phyloP scores from a whole-genome alignment of 2,113 vertebrate species.

The Oriolus oriolus region DNA sequence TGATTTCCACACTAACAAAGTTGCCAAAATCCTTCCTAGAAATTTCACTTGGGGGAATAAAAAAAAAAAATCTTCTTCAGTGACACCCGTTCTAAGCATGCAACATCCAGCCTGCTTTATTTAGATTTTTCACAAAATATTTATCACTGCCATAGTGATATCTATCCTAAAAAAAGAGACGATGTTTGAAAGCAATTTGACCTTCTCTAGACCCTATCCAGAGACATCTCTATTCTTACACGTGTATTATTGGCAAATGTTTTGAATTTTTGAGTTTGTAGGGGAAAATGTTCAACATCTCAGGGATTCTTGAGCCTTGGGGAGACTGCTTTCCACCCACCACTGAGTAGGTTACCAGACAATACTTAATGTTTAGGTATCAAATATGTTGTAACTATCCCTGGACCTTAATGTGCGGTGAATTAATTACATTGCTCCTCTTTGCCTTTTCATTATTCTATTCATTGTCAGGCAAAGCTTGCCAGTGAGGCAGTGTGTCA shows the following conservation, averaged over 20 bases:
- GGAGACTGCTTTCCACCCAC: constrained; percentile 5
- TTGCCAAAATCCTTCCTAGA: constrained; percentile 10
- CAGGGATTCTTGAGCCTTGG: constrained; percentile 35
- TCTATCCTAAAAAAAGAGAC: constrained; percentile 49
- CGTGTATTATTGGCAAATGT: constrained; percentile 52
- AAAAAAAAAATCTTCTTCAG: background rate
- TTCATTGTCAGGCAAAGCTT: background rate
- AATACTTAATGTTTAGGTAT: background rate
- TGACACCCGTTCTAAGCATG: background rate
- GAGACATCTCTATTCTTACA: constrained; percentile 57
- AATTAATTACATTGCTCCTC: background rate
- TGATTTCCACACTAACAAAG: background rate
- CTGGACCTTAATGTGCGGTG: background rate
- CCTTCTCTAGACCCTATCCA: constrained; percentile 25
- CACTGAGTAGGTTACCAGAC: background rate
- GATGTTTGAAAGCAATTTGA: constrained; percentile 30
- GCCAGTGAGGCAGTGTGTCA: background rate
- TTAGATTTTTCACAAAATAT: constrained; percentile 62
- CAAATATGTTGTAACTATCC: background rate
- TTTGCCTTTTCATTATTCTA: background rate
- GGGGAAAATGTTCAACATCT: constrained; percentile 54
- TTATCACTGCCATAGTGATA: constrained; percentile 66
- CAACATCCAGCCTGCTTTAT: constrained; percentile 30
- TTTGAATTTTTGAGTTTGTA: constrained; percentile 58
- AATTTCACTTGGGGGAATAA: background rate